Percentiles rank a stretch among this genome's conserved stretches.
Evolutionary conservation across 2,888 invertebrate species (phyloP).

Genomic region (Thymelicus sylvestris): DNA sequence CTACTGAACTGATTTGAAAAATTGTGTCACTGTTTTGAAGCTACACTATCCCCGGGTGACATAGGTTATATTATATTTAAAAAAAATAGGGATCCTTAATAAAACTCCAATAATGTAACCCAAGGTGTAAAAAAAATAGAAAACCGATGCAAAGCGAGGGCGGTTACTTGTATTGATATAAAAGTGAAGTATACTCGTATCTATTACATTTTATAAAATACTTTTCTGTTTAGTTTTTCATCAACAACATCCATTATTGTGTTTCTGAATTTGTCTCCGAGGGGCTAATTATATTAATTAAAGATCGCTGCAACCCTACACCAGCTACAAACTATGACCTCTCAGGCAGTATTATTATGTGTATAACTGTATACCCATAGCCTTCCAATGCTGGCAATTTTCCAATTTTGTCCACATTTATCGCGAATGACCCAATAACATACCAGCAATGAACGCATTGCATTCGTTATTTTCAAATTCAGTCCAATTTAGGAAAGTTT

Average conservation of each 20-base stretch:
- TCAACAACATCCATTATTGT: neutral
- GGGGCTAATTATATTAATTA: constrained; percentile 3
- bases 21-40: too few relatives aligned
- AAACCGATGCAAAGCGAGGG: too few relatives aligned
- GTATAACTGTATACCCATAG: constrained; percentile 19
- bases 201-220: too few relatives aligned
- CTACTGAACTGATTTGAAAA: too few relatives aligned
- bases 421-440: constrained; percentile 38
- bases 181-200: too few relatives aligned
- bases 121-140: too few relatives aligned
- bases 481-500: constrained; percentile 22
- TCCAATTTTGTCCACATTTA: constrained; percentile 38
- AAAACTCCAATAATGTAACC: too few relatives aligned
- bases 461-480: constrained; percentile 36
- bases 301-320: constrained; percentile 17
- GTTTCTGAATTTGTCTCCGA: neutral
- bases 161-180: too few relatives aligned
- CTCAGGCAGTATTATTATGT: constrained; percentile 33
- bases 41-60: too few relatives aligned
- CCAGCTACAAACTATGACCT: constrained; percentile 25
- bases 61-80: too few relatives aligned
- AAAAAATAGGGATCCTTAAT: too few relatives aligned
- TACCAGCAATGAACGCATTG: constrained; percentile 36
- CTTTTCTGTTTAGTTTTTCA: neutral
- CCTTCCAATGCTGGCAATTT: constrained; percentile 31